Evolutionary conservation across 30 jellyfish, hydroid and myxozoan genomes (phyloP), one percentile per base, ranked within the genome.

Genomic region (Mastigias papua): DNA sequence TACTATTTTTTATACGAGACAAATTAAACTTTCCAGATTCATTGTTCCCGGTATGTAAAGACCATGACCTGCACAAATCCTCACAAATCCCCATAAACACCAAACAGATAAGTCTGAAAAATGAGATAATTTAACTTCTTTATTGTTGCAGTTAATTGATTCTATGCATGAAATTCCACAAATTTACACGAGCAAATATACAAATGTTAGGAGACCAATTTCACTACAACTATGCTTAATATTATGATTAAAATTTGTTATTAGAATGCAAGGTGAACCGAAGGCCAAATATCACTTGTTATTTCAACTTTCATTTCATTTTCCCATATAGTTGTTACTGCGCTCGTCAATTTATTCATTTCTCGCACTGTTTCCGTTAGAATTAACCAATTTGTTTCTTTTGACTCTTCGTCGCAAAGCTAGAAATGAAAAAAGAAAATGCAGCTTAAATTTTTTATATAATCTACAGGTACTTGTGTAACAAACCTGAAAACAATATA

Each of bases 231-330:
- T 51, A 51, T 2, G 27, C 17, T 51, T 23, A 51, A 16, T 10
- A n/a, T 51, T 51, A 51, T 5, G 17, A 5, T 51, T 51, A 16
- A 51, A 51, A 1, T 51, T 37, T 37, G 27, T 17, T 58, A n/a
- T 63, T 72, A 79, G 31, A 79, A 20, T 50, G 70, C 78, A 22
- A 79, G 81, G 25, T 84, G 63, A n/a, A 73, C 30, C 17, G 93
- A 76, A 7, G 96, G 96, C 85, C 75, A 76, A 49, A 77, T 86
- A 79, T 87, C 96, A 2, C 87, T 27, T 23, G 78, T 48, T 27
- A 87, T 23, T 10, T 87, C 96, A 20, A 87, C 96, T 34, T 66
- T 68, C 6, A 87, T 51, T 57, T 87, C 89, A 19, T 70, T 86
- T 68, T 87, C 90, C 96, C 96, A 87, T 64, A 87, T 50, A 21